Percentiles rank a stretch among this genome's conserved stretches.
These are phyloP conservation scores for Toxotes jaculatrix DNA, from an alignment of 2,113 vertebrate species.

Conservation along the genomic window DNA sequence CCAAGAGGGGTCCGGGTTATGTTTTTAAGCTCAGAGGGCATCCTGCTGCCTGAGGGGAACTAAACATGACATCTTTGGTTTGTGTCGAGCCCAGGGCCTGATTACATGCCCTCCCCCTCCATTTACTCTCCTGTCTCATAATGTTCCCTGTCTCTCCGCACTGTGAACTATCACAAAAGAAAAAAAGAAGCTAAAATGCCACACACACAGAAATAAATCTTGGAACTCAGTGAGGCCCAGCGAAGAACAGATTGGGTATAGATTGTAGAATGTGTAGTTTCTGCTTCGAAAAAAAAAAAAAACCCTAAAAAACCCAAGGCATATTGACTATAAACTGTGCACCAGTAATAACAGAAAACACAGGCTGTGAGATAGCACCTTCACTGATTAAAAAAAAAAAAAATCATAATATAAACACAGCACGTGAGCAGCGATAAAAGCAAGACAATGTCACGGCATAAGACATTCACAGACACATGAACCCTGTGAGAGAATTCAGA, in stretches of 20 bases:
- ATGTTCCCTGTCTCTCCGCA: background rate
- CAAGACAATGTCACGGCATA: background rate
- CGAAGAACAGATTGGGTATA: constrained; percentile 53
- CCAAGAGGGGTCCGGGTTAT: background rate
- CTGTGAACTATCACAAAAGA: constrained; percentile 19
- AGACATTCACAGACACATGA: constrained; percentile 17
- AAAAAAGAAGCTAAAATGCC: constrained; percentile 31
- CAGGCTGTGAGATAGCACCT: background rate
- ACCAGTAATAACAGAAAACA: constrained; percentile 38
- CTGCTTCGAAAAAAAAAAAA: background rate
- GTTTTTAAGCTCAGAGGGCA: constrained; percentile 19
- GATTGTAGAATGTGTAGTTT: constrained; percentile 49
- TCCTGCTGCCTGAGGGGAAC: constrained; percentile 38
- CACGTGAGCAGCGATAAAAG: background rate
- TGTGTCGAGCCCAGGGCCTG: background rate
- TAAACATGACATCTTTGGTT: constrained; percentile 39
- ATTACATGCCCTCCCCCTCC: background rate
- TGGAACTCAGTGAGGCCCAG: constrained; percentile 33
- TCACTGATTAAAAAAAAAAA: constrained; percentile 39
- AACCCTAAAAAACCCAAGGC: background rate
- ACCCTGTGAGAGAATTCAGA: constrained; percentile 26
- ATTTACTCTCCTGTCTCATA: constrained; percentile 12
- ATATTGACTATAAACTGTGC: constrained; percentile 35
- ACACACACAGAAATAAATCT: constrained; percentile 12
- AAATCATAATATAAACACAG: constrained; percentile 38